Conservation (phyloP, 2,113 vertebrate genomes). For the Shinisaurus crocodilurus region DNA sequence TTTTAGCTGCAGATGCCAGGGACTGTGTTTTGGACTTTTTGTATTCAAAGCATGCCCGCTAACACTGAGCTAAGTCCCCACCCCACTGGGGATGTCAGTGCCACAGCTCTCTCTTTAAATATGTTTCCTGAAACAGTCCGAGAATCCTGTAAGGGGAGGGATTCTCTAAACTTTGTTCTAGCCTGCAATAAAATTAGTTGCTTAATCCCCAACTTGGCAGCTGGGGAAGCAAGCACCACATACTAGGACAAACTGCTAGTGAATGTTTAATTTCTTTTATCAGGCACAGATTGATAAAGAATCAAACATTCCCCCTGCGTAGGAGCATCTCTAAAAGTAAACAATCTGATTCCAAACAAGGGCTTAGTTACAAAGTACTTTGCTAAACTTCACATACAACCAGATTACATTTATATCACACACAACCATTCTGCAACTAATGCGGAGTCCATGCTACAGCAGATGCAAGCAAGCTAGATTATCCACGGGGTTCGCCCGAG, state of each 20-base stretch:
- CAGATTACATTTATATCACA: too few relatives aligned
- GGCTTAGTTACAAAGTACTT: not conserved
- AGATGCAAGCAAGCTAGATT: too few relatives aligned
- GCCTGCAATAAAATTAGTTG: not conserved
- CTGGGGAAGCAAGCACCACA: not conserved
- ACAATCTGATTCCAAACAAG: not conserved
- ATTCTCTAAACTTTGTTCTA: not conserved
- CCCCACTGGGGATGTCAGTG: not conserved
- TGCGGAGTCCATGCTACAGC: too few relatives aligned
- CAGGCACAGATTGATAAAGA: not conserved
- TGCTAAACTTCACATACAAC: not conserved
- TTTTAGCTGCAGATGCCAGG: not conserved
- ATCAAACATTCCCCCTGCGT: not conserved
- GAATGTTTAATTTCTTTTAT: conserved; percentile 31
- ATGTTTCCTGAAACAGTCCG: not conserved
- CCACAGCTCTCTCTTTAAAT: too few relatives aligned
- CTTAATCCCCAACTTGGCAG: not conserved
- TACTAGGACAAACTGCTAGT: not conserved
- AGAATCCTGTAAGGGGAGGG: not conserved
- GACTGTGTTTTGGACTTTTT: not conserved
- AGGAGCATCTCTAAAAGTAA: not conserved
- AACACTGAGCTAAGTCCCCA: too few relatives aligned
- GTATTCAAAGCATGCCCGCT: not conserved
- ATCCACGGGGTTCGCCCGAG: not conserved
- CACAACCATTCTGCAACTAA: too few relatives aligned